Percentiles rank a stretch among this genome's conserved stretches.
These are phyloP conservation scores for Fringilla coelebs DNA, from an alignment of 2,797 vertebrate genomes.

Conservation along the genomic window DNA sequence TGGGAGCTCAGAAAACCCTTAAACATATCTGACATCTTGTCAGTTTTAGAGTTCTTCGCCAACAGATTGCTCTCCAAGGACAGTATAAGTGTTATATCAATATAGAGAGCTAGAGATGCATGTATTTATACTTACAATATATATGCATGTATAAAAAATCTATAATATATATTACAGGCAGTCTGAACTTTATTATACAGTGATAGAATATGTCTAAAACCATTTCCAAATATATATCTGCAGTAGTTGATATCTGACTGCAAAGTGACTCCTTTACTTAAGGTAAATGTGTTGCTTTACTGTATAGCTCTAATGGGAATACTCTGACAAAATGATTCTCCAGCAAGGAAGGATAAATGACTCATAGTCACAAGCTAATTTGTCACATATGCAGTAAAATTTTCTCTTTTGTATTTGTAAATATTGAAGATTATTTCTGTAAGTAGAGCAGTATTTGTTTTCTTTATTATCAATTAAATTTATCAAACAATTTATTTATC, in stretches of 20 bases:
- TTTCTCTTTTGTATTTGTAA: neutral
- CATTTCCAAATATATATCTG: slow-evolving; percentile 43
- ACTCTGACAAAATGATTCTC: neutral
- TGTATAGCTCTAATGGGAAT: neutral
- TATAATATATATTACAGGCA: neutral
- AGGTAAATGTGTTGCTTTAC: slow-evolving; percentile 12
- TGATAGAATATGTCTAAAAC: slow-evolving; percentile 18
- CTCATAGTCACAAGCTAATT: slow-evolving; percentile 39
- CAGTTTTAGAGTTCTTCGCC: neutral
- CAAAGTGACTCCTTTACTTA: slow-evolving; percentile 52
- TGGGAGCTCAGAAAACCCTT: neutral
- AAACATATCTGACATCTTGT: neutral
- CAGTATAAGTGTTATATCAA: neutral
- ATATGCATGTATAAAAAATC: neutral
- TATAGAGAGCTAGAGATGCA: neutral
- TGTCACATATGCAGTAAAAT: slow-evolving; percentile 27
- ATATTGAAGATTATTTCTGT: neutral
- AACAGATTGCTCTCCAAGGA: neutral
- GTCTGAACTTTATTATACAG: neutral
- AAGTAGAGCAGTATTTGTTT: neutral
- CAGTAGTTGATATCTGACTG: slow-evolving; percentile 64
- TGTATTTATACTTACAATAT: too few relatives aligned
- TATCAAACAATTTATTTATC: neutral
- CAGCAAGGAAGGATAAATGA: slow-evolving; percentile 49
- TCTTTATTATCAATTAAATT: neutral